phyloP scores from a whole-genome alignment of 1,140 invertebrate species.

The Plectrocnemia conspersa region DNA sequence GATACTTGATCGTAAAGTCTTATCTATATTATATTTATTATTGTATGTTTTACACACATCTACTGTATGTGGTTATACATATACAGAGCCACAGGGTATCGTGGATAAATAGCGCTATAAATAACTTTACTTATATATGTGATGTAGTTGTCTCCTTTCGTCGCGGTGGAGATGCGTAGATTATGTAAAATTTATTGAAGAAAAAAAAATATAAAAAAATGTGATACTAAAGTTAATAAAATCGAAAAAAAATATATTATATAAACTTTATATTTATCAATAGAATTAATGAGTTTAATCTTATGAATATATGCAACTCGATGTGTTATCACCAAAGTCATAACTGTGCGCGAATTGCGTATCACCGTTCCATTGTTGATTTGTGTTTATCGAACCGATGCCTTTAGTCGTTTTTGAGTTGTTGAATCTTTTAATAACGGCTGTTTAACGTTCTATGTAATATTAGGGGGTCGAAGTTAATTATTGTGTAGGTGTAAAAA shows the following conservation, averaged over 20 bases:
- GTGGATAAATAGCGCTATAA: constrained; percentile 6
- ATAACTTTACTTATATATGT: not conserved
- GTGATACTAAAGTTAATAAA: constrained; percentile 24
- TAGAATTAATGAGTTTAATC: constrained; percentile 6
- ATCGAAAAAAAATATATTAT: constrained; percentile 2
- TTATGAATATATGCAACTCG: not conserved
- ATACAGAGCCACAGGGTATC: constrained; percentile 16
- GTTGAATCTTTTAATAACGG: not conserved
- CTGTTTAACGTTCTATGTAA: not conserved
- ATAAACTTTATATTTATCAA: not conserved
- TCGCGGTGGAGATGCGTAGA: not conserved
- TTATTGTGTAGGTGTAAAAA: not conserved
- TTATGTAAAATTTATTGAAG: constrained; percentile 14
- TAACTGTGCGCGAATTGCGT: not conserved
- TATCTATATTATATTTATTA: not conserved
- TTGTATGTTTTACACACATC: not conserved
- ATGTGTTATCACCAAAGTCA: not conserved
- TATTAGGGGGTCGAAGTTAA: not conserved
- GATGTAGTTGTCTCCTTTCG: not conserved
- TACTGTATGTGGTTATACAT: not conserved
- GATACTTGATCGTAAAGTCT: not conserved
- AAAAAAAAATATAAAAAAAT: constrained; percentile 24
- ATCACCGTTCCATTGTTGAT: not conserved
- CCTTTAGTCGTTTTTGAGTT: not conserved
- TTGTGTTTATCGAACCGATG: not conserved